Conservation (phyloP, 2,888 invertebrate species). For the Drosophila niveifrons region DNA sequence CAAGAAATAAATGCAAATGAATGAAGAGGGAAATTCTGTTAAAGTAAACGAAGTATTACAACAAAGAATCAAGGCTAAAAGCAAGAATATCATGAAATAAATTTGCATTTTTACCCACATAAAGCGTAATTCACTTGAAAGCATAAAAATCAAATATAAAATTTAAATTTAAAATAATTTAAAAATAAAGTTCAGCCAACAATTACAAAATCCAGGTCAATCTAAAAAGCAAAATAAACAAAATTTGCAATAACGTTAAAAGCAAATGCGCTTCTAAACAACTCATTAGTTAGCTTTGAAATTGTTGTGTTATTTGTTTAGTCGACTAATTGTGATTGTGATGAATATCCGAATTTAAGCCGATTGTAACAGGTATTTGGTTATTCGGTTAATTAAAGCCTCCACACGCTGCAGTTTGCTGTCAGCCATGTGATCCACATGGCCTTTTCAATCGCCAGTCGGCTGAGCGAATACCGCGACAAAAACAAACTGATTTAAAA, state of each 20-base stretch:
- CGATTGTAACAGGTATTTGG: slow-evolving; percentile 11
- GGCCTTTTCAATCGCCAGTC: background rate
- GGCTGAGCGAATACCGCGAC: background rate
- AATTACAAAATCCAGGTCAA: no score
- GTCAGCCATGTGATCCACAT: background rate
- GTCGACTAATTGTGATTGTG: background rate
- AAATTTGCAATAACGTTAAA: background rate
- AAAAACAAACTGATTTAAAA: slow-evolving; percentile 37
- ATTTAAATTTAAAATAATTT: no score
- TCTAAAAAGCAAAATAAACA: background rate
- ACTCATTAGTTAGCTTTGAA: background rate
- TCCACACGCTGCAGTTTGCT: background rate
- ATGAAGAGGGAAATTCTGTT: no score
- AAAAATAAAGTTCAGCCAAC: no score
- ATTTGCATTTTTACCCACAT: no score
- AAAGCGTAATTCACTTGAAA: no score
- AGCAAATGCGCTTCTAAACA: no score
- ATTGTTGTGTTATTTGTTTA: background rate
- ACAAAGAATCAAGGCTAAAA: no score
- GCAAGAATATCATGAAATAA: no score
- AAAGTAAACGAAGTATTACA: no score
- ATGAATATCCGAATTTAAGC: slow-evolving; percentile 1
- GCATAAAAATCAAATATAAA: no score
- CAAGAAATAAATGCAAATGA: no score
- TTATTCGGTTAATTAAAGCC: slow-evolving; percentile 37